These are phyloP conservation scores for Pseudorhombus dupliciocellatus DNA, from an alignment of 2,113 vertebrate species.

Conservation along the genomic window DNA sequence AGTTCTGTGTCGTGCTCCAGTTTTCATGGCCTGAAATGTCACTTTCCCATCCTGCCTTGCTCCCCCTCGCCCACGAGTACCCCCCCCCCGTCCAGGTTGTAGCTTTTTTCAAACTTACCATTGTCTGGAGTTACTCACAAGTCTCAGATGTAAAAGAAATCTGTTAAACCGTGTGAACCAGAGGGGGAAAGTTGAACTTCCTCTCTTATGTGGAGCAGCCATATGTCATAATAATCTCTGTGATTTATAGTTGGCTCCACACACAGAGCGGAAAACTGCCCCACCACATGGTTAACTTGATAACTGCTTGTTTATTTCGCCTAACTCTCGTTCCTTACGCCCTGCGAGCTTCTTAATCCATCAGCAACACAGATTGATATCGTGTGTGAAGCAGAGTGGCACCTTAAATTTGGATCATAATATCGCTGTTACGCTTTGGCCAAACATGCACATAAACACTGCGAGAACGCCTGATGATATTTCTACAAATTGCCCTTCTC, in stretches of 20 bases:
- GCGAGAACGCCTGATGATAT: constrained; percentile 53
- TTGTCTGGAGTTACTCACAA: no score
- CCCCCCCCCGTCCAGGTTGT: no score
- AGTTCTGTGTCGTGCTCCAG: no score
- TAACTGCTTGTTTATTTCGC: constrained; percentile 38
- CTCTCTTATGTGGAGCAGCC: background rate
- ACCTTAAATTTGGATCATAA: constrained; percentile 39
- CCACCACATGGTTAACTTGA: constrained; percentile 30
- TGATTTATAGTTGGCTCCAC: constrained; percentile 29
- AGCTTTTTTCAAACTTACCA: no score
- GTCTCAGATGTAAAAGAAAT: no score
- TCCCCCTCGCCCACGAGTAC: no score
- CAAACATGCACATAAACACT: constrained; percentile 53
- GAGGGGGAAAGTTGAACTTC: no score
- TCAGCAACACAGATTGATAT: constrained; percentile 57
- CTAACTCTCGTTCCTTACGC: constrained; percentile 34
- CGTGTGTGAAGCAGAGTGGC: constrained; percentile 40
- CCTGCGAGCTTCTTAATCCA: constrained; percentile 42
- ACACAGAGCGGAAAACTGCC: constrained; percentile 13
- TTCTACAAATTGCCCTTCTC: constrained; percentile 75
- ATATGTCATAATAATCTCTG: constrained; percentile 32
- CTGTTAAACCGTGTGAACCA: no score
- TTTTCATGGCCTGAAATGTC: no score
- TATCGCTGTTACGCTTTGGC: background rate
- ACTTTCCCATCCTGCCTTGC: no score